Evolutionary conservation across 1,140 invertebrate species (phyloP).

Genomic region (Eriocheir sinensis): DNA sequence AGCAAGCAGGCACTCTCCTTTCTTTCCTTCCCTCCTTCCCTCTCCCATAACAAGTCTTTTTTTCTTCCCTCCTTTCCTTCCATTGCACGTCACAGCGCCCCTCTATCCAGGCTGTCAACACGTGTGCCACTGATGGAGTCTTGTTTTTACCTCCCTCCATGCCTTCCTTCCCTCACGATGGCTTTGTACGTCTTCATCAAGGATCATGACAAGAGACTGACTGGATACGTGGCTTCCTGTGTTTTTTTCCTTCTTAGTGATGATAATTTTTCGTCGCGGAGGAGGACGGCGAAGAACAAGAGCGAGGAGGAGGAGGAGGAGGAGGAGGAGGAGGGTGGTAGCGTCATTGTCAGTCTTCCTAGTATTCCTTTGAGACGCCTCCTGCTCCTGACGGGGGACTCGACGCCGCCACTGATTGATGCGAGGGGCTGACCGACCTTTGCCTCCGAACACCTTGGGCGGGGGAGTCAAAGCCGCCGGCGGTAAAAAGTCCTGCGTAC

Average conservation of each 20-base stretch:
- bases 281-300: neutral
- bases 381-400: neutral
- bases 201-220: slow-evolving; percentile 23
- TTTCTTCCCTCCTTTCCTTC: too few species aligned
- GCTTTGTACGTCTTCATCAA: slow-evolving; percentile 24
- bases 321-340: neutral
- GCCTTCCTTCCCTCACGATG: neutral
- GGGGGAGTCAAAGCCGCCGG: neutral
- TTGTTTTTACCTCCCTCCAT: slow-evolving; percentile 25
- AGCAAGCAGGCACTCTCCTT: too few species aligned
- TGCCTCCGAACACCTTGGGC: neutral
- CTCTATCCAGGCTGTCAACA: slow-evolving; percentile 12
- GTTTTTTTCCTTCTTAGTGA: slow-evolving; percentile 8
- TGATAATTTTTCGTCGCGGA: neutral
- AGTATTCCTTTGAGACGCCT: slow-evolving; percentile 18
- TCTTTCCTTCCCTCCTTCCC: too few species aligned
- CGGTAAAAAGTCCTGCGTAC: neutral
- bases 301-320: neutral
- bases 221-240: neutral
- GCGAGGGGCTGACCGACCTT: slow-evolving; percentile 9
- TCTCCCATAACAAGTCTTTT: too few species aligned
- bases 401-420: neutral
- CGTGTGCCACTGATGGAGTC: neutral
- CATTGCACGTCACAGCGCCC: neutral
- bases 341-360: slow-evolving; percentile 36